phyloP scores from a whole-genome alignment of 2,888 invertebrate species.

The Nomada hirtipes region DNA sequence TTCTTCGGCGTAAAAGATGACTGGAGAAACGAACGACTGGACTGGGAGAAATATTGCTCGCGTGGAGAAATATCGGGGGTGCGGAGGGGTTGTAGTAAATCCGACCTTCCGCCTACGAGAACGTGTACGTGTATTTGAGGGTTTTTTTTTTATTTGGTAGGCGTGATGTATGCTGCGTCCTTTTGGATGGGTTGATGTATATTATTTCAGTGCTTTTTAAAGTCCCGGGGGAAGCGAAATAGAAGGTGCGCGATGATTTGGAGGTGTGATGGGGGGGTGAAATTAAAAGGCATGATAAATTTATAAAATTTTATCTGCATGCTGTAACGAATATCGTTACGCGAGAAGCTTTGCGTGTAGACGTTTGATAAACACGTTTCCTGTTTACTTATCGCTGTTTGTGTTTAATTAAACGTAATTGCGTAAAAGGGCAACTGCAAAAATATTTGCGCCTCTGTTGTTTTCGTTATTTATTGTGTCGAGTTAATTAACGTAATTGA shows the following conservation, averaged over 20 bases:
- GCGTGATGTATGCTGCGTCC: background rate
- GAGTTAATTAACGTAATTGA: constrained; percentile 8
- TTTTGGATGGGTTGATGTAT: background rate
- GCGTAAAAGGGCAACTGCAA: constrained; percentile 1
- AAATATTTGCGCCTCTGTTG: background rate
- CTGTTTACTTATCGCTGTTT: constrained; percentile 2
- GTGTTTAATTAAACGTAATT: constrained; percentile 16
- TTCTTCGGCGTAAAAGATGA: constrained; percentile 14
- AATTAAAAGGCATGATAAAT: background rate
- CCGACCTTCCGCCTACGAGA: background rate
- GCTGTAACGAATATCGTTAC: background rate
- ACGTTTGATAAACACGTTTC: constrained; percentile 2
- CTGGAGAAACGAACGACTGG: constrained; percentile 13
- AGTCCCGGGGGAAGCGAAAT: background rate
- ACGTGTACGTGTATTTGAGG: background rate
- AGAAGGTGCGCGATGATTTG: background rate
- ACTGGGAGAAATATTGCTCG: constrained; percentile 10
- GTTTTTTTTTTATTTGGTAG: constrained; percentile 7
- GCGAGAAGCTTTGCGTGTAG: background rate
- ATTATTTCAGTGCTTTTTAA: background rate
- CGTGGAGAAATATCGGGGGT: constrained; percentile 5
- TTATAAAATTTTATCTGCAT: background rate
- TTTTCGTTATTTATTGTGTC: background rate
- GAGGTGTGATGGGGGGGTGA: background rate
- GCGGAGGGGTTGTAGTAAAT: constrained; percentile 5